A percentile compares a stretch with the other conserved stretches of the same genome.
phyloP scores from a whole-genome alignment of 2,888 invertebrate genomes.

The Drosophila ustulata region DNA sequence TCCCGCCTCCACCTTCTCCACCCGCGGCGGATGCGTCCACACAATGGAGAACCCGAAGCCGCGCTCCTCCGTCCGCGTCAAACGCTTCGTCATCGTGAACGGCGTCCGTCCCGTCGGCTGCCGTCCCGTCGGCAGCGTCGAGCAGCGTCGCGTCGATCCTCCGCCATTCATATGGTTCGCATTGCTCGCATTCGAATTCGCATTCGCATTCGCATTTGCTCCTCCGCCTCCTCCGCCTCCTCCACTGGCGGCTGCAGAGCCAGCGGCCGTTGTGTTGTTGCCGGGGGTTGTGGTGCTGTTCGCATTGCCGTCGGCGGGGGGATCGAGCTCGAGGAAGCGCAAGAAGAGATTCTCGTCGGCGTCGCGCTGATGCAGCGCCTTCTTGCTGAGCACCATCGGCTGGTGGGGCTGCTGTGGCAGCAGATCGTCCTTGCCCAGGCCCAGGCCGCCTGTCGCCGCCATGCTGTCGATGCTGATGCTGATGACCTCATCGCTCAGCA shows the following conservation, averaged over 20 bases:
- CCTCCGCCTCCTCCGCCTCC: background rate
- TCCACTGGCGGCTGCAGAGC: background rate
- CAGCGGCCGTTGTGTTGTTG: background rate
- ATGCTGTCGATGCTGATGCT: slow-evolving; percentile 83
- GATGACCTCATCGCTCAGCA: slow-evolving; percentile 83
- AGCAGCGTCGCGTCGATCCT: slow-evolving; percentile 50
- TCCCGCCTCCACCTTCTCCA: slow-evolving; percentile 93
- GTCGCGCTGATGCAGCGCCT: slow-evolving; percentile 87
- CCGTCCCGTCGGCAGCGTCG: slow-evolving; percentile 50
- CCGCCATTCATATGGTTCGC: slow-evolving; percentile 86
- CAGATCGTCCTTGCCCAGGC: slow-evolving; percentile 49
- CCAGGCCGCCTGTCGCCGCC: slow-evolving; percentile 35
- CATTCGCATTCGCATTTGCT: slow-evolving; percentile 26
- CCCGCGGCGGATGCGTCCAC: slow-evolving; percentile 94
- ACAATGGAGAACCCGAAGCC: slow-evolving; percentile 95
- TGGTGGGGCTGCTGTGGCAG: slow-evolving; percentile 39
- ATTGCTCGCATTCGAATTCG: slow-evolving; percentile 80
- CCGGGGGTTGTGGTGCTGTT: slow-evolving; percentile 50
- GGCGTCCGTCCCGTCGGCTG: slow-evolving; percentile 90
- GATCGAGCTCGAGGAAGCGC: slow-evolving; percentile 92
- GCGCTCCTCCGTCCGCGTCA: slow-evolving; percentile 86
- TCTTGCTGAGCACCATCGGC: slow-evolving; percentile 86
- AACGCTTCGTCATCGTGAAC: slow-evolving; percentile 91
- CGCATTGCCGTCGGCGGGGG: slow-evolving; percentile 86
- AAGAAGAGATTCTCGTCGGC: slow-evolving; percentile 91